Base-by-base conservation (phyloP, 1,140 invertebrate genomes). In the Triops longicaudatus region DNA sequence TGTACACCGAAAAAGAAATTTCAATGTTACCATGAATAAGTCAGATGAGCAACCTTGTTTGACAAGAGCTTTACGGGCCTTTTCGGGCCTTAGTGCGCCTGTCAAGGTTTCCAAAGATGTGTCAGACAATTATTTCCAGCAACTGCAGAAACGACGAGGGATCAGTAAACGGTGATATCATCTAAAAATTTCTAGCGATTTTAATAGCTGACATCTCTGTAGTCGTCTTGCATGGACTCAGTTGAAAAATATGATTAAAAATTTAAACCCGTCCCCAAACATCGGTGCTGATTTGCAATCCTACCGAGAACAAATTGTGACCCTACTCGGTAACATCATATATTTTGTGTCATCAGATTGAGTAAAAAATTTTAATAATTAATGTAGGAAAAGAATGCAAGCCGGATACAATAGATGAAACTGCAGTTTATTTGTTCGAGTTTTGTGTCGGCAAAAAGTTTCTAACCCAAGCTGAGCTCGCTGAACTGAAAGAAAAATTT, bases 361-460 rank as follows among this genome's bases (percentile, higher is more conserved):
- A 80, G 79, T 44, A 22, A 42, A 72, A 63, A 77, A 79, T 79
- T 76, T 72, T 78, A 37, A 76, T 73, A 73, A 44, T 27, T 71
- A 22, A 7, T 72, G 37, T 82, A 81, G 84, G 85, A 14, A 84
- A 84, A 27, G 86, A 89, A 28, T 84, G 87, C 37, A 79, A 85
- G 41, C 80, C 84, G 78, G 87, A 90, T 76, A 82, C 88, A 12
- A 83, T 90, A 31, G 88, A 91, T 81, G 89, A 90, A 82, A 87
- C 89, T 63, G 83, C 87, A 28, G 84, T 90, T 5, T 87, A 88
- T 79, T 80, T 88, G 5, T 83, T 92, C 44, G 83, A 86, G 78
- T 82, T 91, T 79, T 90, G 92, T 77, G 83, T 90, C 11, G 83
- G 88, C 78, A 85, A 89, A 71, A 86, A 87, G 77, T 83, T 86